Evolutionary conservation across 2,888 invertebrate genomes (phyloP).

Genomic region (Nasonia oneida): DNA sequence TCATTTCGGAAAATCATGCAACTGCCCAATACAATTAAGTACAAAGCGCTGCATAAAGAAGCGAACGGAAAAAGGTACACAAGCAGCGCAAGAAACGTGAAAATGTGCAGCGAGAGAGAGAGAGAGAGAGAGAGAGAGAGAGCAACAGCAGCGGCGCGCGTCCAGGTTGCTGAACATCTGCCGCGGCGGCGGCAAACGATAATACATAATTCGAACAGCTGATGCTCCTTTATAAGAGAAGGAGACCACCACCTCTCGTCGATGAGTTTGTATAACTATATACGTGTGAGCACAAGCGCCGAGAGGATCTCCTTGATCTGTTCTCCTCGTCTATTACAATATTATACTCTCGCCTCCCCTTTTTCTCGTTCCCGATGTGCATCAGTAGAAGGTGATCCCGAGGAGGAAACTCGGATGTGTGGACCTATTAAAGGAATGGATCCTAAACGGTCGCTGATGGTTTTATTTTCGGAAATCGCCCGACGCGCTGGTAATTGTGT

Average conservation of each 20-base stretch:
- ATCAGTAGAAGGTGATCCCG: neutral
- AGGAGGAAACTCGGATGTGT: too few species aligned
- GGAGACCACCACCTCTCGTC: slow-evolving; percentile 56
- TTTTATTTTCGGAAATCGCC: neutral
- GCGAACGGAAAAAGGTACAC: neutral
- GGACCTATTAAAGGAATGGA: too few species aligned
- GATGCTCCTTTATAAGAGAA: slow-evolving; percentile 69
- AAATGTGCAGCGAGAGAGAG: neutral
- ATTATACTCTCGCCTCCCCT: neutral
- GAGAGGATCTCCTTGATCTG: neutral
- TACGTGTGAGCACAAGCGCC: neutral
- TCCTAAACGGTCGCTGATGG: neutral
- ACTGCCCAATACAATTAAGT: neutral
- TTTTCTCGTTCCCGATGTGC: neutral
- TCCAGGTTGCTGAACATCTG: slow-evolving; percentile 74
- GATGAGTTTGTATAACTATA: neutral
- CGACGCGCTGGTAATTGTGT: neutral
- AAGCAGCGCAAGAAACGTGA: neutral
- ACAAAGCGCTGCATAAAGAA: neutral
- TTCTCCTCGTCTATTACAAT: neutral
- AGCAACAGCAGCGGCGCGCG: slow-evolving; percentile 20
- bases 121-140: too few species aligned
- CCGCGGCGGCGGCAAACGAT: slow-evolving; percentile 66
- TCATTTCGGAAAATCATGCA: neutral
- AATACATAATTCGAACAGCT: slow-evolving; percentile 76